Base-by-base conservation (phyloP, 2,797 vertebrate genomes). In the Pseudopleuronectes americanus region DNA sequence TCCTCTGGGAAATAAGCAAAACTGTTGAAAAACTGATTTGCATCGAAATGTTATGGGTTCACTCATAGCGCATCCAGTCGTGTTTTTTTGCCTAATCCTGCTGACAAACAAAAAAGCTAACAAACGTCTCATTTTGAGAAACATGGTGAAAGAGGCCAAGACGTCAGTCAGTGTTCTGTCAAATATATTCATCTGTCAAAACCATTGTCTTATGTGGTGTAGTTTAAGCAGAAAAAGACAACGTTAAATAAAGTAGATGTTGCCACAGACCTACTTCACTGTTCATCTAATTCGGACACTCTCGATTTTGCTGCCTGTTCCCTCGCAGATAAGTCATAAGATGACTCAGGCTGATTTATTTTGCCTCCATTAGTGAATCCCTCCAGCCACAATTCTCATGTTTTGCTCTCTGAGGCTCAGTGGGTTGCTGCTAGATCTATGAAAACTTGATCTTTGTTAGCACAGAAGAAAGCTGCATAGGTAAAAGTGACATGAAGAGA, bases 321-420 rank as follows among this genome's bases (percentile, higher is more conserved):
- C 16, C 22, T 41, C 22, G 21, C 43, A 43, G 48, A 64, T 8
- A 23, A 54, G 17, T 12, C 4, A 8, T 57, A 26, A 17, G 16
- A 47, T 21, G 19, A 38, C 16, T 33, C 4, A 1, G 17, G 28
- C 28, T 22, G 47, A 53, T 64, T 53, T 41, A 43, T 54, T n/a
- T 26, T 43, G 22, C 19, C 19, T 14, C 52, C 23, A 21, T n/a
- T 43, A 43, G 7, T 24, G 8, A 54, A 36, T 60, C 36, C 2
- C 24, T 1, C 3, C 7, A 8, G 16, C 56, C 54, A 2, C 13
- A 51, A 69, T 84, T 79, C 77, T 66, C 52, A 24, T 45, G 74
- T 64, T 65, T 61, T 65, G 58, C 71, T 56, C 57, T 55, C 64
- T 36, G 53, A 60, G 28, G 28, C 71, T 68, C 33, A 33, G 55